A percentile compares a stretch with the other conserved stretches of the same genome.
Evolutionary conservation across 2,888 invertebrate species (phyloP).

Genomic region (Pollenia labialis): DNA sequence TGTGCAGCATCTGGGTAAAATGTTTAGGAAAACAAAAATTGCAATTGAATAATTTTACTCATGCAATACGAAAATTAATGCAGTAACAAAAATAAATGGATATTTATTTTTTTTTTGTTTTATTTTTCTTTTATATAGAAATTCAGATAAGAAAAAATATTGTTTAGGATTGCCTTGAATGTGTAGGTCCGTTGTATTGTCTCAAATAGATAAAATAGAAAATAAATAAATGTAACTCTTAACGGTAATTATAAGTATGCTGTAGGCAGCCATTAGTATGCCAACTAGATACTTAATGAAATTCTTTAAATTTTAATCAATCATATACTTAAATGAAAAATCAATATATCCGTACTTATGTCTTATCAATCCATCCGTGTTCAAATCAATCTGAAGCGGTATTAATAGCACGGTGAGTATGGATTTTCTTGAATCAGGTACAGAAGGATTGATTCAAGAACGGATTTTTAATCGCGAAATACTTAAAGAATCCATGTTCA

Average conservation of each 20-base stretch:
- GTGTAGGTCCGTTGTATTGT: constrained; percentile 12
- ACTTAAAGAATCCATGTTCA: too few relatives aligned
- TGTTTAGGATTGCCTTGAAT: constrained; percentile 6
- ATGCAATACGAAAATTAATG: constrained; percentile 59
- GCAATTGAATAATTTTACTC: constrained; percentile 64
- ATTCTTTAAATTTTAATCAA: too few relatives aligned
- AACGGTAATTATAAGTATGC: constrained; percentile 42
- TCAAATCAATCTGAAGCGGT: too few relatives aligned
- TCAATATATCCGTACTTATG: too few relatives aligned
- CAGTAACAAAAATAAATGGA: background rate
- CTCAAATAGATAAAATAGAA: constrained; percentile 7
- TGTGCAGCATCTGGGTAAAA: constrained; percentile 69
- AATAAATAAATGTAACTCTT: constrained; percentile 42
- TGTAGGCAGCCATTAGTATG: constrained; percentile 15
- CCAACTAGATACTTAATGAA: too few relatives aligned
- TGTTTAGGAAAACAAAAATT: constrained; percentile 55
- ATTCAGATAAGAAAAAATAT: constrained; percentile 27
- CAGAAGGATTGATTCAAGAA: too few relatives aligned
- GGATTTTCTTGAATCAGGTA: too few relatives aligned
- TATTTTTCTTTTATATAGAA: constrained; percentile 5
- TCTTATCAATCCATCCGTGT: too few relatives aligned
- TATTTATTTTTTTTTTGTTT: background rate
- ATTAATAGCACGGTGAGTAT: too few relatives aligned
- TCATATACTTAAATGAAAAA: too few relatives aligned
- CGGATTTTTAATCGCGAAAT: too few relatives aligned